Conservation (phyloP, 2,113 vertebrate genomes). For the Nerophis ophidion region DNA sequence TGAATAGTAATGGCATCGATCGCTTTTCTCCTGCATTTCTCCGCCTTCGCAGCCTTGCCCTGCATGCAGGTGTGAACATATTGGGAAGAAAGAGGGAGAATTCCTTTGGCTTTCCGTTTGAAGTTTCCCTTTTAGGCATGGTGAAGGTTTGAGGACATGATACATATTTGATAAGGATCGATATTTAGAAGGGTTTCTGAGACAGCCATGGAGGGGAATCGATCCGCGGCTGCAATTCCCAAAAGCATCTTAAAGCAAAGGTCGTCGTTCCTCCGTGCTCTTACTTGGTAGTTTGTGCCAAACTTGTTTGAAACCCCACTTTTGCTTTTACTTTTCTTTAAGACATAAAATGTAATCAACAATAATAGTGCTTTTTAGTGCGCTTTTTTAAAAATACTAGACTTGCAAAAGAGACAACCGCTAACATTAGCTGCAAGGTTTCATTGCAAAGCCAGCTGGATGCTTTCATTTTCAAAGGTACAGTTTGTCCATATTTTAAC, state of each 20-base stretch:
- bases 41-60: constrained; percentile 16
- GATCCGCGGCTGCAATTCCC: constrained; percentile 50
- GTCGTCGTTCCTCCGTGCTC: constrained; percentile 36
- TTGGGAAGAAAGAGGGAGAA: constrained; percentile 27
- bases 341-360: background rate
- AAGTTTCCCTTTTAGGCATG: constrained; percentile 56
- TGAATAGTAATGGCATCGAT: background rate
- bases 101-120: constrained; percentile 56
- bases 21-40: constrained; percentile 13
- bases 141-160: constrained; percentile 61
- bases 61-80: constrained; percentile 27
- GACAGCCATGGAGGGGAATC: constrained; percentile 63
- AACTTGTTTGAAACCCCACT: constrained; percentile 16
- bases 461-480: too few species aligned
- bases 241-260: constrained; percentile 63
- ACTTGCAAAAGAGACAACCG: too few species aligned
- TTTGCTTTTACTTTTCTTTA: constrained; percentile 2
- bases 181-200: constrained; percentile 61
- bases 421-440: too few species aligned
- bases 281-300: constrained; percentile 19
- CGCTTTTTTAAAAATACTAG: too few species aligned
- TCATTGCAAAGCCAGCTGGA: too few species aligned
- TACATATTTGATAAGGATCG: constrained; percentile 73
- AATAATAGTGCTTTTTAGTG: too few species aligned
- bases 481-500: too few species aligned